Evolutionary conservation across 37 sponge, comb jelly and placozoan genomes (phyloP).

Genomic region (Sycon ciliatum): DNA sequence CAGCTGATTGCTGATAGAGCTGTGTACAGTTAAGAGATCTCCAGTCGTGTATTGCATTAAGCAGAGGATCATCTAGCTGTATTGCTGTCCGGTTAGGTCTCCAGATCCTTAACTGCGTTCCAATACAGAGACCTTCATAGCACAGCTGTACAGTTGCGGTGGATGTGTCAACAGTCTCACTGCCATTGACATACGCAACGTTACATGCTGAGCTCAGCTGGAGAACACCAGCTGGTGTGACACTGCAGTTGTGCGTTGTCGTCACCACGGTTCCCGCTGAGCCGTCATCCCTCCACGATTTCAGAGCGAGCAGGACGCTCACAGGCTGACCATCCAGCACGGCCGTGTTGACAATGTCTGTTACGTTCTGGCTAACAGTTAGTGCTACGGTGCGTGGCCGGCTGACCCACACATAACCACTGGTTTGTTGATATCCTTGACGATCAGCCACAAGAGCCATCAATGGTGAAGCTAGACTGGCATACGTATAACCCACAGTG

Average conservation of each 20-base stretch:
- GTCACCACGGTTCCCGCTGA: not conserved
- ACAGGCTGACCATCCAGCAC: not conserved
- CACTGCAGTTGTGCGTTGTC: not conserved
- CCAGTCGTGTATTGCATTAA: not conserved
- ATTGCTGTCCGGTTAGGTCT: too few relatives aligned
- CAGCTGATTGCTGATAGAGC: not conserved
- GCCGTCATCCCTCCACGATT: not conserved
- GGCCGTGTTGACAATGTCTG: conserved; percentile 11
- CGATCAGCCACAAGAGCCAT: too few relatives aligned
- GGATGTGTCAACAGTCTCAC: not conserved
- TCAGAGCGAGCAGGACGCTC: not conserved
- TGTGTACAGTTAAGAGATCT: not conserved
- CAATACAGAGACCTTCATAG: too few relatives aligned
- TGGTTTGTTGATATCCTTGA: too few relatives aligned
- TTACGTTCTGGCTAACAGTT: too few relatives aligned
- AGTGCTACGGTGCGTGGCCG: too few relatives aligned
- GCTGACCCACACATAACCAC: too few relatives aligned
- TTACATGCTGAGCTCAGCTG: not conserved
- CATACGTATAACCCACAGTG: too few relatives aligned
- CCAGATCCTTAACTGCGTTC: too few relatives aligned
- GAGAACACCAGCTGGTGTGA: not conserved
- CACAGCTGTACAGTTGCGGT: too few relatives aligned
- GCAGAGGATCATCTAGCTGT: not conserved
- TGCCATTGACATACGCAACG: conserved; percentile 1
- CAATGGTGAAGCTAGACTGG: too few relatives aligned